Evolutionary conservation across 1,140 invertebrate species (phyloP).

Genomic region (Tetramorium parvispinum): DNA sequence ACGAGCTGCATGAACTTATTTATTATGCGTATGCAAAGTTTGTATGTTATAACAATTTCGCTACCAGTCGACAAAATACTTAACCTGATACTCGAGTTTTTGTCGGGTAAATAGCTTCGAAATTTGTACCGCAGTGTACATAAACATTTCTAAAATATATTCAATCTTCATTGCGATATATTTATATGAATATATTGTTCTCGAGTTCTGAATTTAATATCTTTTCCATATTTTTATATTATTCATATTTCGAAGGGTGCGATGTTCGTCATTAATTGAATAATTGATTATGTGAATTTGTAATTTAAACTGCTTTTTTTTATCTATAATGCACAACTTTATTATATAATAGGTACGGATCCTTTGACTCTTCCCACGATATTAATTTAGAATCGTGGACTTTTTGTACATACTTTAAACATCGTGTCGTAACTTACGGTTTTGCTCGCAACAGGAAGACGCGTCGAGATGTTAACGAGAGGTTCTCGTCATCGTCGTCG

Average conservation of each 20-base stretch:
- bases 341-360: neutral
- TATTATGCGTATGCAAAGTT: neutral
- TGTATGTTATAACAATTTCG: too few relatives aligned
- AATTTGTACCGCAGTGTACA: neutral
- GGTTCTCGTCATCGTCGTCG: constrained; percentile 27
- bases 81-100: neutral
- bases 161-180: neutral
- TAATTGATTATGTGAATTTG: neutral
- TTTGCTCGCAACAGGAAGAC: constrained; percentile 24
- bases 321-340: neutral
- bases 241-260: neutral
- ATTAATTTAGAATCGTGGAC: neutral
- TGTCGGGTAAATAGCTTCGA: neutral
- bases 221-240: too few relatives aligned
- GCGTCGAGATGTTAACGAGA: constrained; percentile 37
- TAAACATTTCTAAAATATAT: neutral
- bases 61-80: neutral
- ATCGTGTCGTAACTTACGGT: constrained; percentile 28
- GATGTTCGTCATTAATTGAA: neutral
- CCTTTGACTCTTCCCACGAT: neutral
- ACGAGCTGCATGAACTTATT: neutral
- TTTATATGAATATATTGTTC: neutral
- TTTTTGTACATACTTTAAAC: neutral
- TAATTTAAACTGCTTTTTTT: neutral
- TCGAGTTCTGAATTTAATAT: neutral